Evolutionary conservation across 2,888 invertebrate species (phyloP).

Genomic region (Tupiocoris notatus): DNA sequence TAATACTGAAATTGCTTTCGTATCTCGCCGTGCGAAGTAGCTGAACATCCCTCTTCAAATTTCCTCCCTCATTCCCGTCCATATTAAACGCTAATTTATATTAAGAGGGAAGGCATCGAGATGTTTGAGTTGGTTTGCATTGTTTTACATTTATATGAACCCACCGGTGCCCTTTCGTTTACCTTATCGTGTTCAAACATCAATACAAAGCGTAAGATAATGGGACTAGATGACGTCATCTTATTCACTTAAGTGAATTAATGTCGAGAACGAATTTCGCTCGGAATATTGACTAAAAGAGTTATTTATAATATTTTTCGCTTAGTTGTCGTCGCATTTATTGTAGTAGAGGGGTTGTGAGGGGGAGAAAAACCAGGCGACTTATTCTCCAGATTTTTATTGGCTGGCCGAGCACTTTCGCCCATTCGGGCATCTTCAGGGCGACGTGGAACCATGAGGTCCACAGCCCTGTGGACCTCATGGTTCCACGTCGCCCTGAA

Average conservation of each 20-base stretch:
- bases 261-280: no score
- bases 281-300: no score
- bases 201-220: background rate
- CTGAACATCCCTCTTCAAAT: background rate
- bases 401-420: no score
- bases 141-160: constrained; percentile 39
- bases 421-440: no score
- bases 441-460: no score
- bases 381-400: no score
- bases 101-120: constrained; percentile 18
- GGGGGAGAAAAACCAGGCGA: no score
- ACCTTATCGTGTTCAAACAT: background rate
- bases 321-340: no score
- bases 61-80: background rate
- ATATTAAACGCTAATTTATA: constrained; percentile 44
- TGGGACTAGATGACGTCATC: background rate
- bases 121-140: constrained; percentile 30
- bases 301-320: no score
- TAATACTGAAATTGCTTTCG: background rate
- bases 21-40: background rate
- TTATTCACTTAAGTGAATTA: background rate
- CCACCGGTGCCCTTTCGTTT: background rate
- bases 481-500: no score
- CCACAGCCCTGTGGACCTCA: no score
- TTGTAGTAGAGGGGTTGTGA: no score